phyloP scores from a whole-genome alignment of 2,797 vertebrate genomes.

The Tamandua tetradactyla region DNA sequence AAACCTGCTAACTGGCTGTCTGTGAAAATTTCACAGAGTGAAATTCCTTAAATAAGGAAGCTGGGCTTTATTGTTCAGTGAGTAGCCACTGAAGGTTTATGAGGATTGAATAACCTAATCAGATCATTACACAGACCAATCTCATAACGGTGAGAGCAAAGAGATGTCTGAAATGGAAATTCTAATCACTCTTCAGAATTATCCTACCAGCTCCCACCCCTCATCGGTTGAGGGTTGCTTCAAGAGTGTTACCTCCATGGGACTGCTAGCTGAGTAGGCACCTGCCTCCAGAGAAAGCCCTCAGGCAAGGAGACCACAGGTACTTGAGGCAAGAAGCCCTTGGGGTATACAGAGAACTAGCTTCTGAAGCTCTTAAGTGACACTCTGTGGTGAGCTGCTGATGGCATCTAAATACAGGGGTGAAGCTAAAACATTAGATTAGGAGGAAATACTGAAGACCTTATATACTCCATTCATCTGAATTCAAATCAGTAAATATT shows the following conservation, averaged over 20 bases:
- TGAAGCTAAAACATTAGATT: neutral
- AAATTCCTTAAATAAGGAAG: conserved; percentile 10
- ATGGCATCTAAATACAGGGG: neutral
- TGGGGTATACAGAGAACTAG: neutral
- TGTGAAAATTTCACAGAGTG: no score
- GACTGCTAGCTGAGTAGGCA: neutral
- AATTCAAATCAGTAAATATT: conserved; percentile 25
- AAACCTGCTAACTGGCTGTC: neutral
- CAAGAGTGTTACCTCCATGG: neutral
- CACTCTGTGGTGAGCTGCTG: neutral
- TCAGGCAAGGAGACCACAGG: neutral
- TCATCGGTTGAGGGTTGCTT: neutral
- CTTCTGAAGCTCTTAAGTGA: neutral
- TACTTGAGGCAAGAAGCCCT: neutral
- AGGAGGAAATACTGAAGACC: neutral
- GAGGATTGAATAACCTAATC: neutral
- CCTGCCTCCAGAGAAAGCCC: neutral
- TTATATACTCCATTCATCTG: neutral
- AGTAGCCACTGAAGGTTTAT: neutral
- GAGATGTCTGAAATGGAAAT: neutral
- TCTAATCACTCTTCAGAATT: neutral
- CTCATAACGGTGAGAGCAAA: neutral
- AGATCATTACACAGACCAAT: neutral
- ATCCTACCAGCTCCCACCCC: neutral
- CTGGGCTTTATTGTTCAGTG: neutral